A percentile compares a stretch with the other conserved stretches of the same genome.
These are phyloP conservation scores for Heliangelus exortis DNA, from an alignment of 2,797 vertebrate genomes.

Conservation along the genomic window DNA sequence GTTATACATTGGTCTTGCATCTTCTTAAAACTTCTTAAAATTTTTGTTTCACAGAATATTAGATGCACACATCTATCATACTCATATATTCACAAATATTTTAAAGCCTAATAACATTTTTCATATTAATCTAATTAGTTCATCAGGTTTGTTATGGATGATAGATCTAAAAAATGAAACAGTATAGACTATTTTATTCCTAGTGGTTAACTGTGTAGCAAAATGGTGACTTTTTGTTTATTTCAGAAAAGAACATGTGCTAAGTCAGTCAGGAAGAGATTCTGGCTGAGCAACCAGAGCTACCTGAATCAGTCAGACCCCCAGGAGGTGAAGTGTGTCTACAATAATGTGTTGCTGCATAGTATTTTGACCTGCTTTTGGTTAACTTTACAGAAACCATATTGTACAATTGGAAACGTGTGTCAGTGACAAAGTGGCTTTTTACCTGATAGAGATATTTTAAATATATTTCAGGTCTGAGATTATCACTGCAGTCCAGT, in stretches of 20 bases:
- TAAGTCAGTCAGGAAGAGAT: neutral
- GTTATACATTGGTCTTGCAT: neutral
- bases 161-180: neutral
- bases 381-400: neutral
- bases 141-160: neutral
- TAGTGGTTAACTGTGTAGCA: neutral
- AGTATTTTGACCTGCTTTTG: neutral
- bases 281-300: neutral
- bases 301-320: too few relatives aligned
- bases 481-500: neutral
- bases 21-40: neutral
- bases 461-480: neutral
- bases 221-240: accelerated
- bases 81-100: neutral
- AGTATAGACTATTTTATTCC: neutral
- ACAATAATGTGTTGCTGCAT: neutral
- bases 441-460: neutral
- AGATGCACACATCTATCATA: neutral
- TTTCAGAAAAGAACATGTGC: neutral
- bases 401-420: accelerated
- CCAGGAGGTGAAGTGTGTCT: neutral
- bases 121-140: neutral
- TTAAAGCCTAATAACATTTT: neutral
- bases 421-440: neutral
- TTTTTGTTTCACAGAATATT: neutral